Evolutionary conservation across 2,888 invertebrate genomes (phyloP), one percentile per base, ranked within the genome.

Genomic region (Ormyrus rosae): DNA sequence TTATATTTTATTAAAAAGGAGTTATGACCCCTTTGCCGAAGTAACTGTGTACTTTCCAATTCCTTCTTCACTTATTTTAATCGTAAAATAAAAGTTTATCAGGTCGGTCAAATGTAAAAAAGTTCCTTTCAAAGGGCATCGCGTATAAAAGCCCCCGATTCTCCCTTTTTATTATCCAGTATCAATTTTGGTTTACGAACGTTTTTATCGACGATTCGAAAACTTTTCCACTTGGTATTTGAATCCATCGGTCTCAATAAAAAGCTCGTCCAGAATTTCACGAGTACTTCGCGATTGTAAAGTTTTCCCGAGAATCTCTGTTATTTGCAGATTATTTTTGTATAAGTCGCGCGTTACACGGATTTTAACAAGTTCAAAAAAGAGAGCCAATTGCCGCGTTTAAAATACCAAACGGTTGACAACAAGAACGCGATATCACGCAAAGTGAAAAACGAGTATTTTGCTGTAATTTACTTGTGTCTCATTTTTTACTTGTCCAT

Each of bases 121-220:
- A 64, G 56, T 19, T 64, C 56, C n/a, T 63, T 5, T 51, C 45
- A 65, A 67, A 71, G 71, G 60, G 53, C 19, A 50, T 65, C 67
- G 65, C 71, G 71, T 65, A 78, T 60, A 65, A 78, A 71, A 77
- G 8, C 50, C 34, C 56, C n/a, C 19, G 67, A 58, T 11, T 60
- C n/a, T 8, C 7, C 53, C 60, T 60, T 70, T 79, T 73, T 65
- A 79, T 70, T 64, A 74, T 74, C 63, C 51, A 58, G 74, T 58
- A 74, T 74, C 69, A 70, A 74, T 79, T 79, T 74, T 64, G 56
- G 34, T 79, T 79, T 79, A 69, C 74, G 79, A 69, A 74, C 48
- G 19, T 61, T 79, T 78, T 79, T 79, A 79, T 74, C 46, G 74
- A 69, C 51, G 13, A 69, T 19, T 61, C 45, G 51, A 53, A 79